Base-by-base conservation (phyloP, 2,888 invertebrate genomes). In the Phragmatobia fuliginosa region DNA sequence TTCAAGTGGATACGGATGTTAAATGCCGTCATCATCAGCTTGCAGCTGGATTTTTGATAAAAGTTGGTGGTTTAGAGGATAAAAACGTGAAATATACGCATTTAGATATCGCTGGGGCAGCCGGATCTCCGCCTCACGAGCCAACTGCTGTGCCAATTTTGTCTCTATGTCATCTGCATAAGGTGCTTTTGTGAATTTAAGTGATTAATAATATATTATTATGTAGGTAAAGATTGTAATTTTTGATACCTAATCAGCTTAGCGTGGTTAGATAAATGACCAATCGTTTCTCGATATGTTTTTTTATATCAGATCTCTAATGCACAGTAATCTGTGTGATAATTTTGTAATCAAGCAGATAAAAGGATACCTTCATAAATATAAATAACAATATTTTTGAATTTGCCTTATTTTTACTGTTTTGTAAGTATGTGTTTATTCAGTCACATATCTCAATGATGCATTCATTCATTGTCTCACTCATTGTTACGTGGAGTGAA, bases 21-120 rank as follows among this genome's bases (percentile, higher is more conserved):
- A 92, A 90, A 38, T 79, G 73, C 91, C 85, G 96, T 89, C 88
- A 97, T 92, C 90, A 93, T 76, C 95, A 95, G 75, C 72, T 94
- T 0, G 94, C 94, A 0, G 94, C 92, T 1, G 95, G 93, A 0
- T 99, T 99, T 87, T 92, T 99, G 76, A 97, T 98, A 68, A 96
- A 97, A 91, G 97, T 97, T 4, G 97, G 98, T 0, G 98, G 98
- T 0, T 92, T 99, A 66, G 97, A 98, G 83, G 97, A 98, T 92
- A 95, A 95, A 75, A 98, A 98, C 36, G 86, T 98, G 62, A 97
- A 97, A 80, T 98, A 97, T 89, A 97, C 97, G 0, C 97, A 97
- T 89, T 83, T 97, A 85, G 97, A 97, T 83, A 97, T 98, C 59
- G 98, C 98, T 18, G 97, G 96, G 0, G 96, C 97, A 0, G 96